Evolutionary conservation across 2,113 vertebrate species (phyloP).

Genomic region (Callipepla squamata): DNA sequence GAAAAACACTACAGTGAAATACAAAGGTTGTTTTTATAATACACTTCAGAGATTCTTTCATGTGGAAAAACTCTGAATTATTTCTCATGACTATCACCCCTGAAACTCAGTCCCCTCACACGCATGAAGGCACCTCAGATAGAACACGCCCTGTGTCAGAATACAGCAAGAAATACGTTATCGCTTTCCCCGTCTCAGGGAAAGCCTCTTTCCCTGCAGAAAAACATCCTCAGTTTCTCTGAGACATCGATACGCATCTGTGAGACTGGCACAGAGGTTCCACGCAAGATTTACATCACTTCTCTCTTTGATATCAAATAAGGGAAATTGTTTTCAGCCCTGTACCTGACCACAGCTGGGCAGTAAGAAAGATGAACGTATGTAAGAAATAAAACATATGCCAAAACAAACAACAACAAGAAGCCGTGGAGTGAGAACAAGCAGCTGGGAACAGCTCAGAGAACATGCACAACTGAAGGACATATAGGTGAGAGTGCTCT

Average conservation of each 20-base stretch:
- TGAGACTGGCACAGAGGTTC: neutral
- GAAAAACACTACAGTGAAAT: neutral
- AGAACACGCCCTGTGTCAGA: neutral
- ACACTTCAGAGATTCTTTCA: slow-evolving; percentile 39
- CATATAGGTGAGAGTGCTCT: neutral
- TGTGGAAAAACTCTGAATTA: neutral
- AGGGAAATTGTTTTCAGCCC: neutral
- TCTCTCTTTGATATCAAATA: neutral
- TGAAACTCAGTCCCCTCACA: neutral
- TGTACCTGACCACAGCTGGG: fast-evolving
- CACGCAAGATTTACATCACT: neutral
- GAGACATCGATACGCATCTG: neutral
- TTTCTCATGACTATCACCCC: neutral
- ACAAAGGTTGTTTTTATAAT: neutral
- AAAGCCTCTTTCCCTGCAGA: neutral
- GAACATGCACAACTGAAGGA: neutral
- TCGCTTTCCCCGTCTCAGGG: neutral
- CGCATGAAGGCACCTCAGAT: neutral
- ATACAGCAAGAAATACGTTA: neutral
- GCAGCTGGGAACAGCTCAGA: neutral
- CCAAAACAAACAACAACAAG: neutral
- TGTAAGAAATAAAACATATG: neutral
- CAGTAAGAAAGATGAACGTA: neutral
- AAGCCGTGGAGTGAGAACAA: neutral
- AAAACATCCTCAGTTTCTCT: neutral